Base-by-base conservation (phyloP, 2,113 vertebrate genomes). In the Eleginops maclovinus region DNA sequence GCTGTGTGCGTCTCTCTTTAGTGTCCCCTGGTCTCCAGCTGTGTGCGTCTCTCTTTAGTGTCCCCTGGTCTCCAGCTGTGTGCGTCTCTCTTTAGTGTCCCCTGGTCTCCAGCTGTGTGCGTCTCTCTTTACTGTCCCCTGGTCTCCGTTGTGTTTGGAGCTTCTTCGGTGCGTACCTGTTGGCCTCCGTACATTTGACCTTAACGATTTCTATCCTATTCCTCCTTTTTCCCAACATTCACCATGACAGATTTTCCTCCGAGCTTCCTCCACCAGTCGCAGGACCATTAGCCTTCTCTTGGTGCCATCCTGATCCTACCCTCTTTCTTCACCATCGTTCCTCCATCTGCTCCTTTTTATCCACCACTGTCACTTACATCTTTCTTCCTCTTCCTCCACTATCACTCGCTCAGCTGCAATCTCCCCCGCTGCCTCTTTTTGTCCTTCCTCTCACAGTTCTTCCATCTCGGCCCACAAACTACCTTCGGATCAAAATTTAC, bases 401-500 rank as follows among this genome's bases (percentile, higher is more conserved):
- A 28, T 21, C 36, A 13, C 59, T 74, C 36, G 60, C 47, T 65
- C 22, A 12, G 26, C 46, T 19, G 50, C 80, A 77, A 63, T 84
- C 43, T 80, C 63, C 61, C 65, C 49, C 50, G 24, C 71, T 60
- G 24, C 63, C 10, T 65, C 43, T 51, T 71, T 28, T 53, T 46
- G 19, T 53, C 15, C 71, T 59, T 3, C 60, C 13, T 53, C 24
- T 26, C 46, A 49, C 69, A 24, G 26, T 75, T 75, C 62, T 79
- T 78, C 72, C 72, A 62, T 67, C 65, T 71, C 56, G 22, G 54
- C 73, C 75, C 47, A 71, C 86, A 89, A 89, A 89, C 89, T 87
- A 79, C 56, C 75, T 88, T 49, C n/a, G 1, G 76, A 88, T 88
- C 83, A 86, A 89, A 93, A 93, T 92, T 91, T 93, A 93, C 80